Base-by-base conservation (phyloP, 2,113 vertebrate genomes). In the Tragelaphus scriptus region DNA sequence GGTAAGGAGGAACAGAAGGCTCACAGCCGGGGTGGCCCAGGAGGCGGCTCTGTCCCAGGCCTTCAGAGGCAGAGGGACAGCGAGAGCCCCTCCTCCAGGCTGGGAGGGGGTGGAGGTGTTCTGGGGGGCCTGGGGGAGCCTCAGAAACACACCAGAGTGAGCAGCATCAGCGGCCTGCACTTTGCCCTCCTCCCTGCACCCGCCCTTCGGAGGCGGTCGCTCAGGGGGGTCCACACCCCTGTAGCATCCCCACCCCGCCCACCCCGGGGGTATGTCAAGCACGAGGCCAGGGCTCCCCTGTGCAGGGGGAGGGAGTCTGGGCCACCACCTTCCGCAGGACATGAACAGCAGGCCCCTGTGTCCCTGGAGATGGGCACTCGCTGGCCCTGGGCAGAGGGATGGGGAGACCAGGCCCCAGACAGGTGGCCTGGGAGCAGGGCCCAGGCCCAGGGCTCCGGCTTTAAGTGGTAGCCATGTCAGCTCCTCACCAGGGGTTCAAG, bases 121-220 rank as follows among this genome's bases (percentile, higher is more conserved):
- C 65, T 17, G 11, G 32, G 49, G 19, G 51, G 1, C 11, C 17
- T 21, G 6, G 19, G 80, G 81, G 51, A 36, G 51, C 32, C 51
- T 7, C 2, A 6, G 51, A n/a, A 7, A 2, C 0, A 12, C 16
- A 3, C 0, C 0, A n/a, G 17, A 9, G 15, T 30, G 15, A 30
- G 8, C 26, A 28, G 28, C 17, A 2, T 4, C 17, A 11, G 49
- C 16, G 2, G 30, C 30, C 30, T 4, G 80, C 80, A 30, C 47
- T 23, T 1, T 11, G 10, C 12, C 28, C 81, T 21, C 81, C 32
- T 36, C 32, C 32, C 81, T 36, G 51, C 19, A 21, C 51, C 13
- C 2, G 17, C 51, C 81, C 81, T 36, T 25, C 11, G 0, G 32
- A 36, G 51, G 51, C 1, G 0, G 80, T 14, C 19, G 7, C 51